Base-by-base conservation (phyloP, 2,888 invertebrate genomes). In the Drosophila infuscata region DNA sequence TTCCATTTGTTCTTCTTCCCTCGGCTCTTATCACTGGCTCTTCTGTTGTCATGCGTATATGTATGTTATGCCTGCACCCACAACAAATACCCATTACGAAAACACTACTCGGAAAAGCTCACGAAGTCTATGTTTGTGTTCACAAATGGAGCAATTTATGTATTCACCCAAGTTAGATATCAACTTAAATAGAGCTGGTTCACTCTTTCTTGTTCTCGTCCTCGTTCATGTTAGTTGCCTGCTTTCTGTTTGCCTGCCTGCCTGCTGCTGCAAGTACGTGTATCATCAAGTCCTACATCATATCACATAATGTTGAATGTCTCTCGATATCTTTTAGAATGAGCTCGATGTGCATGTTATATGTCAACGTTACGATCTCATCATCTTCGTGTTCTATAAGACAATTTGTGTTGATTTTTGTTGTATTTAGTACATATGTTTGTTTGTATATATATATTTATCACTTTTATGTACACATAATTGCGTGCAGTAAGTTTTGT, bases 171-270 rank as follows among this genome's bases (percentile, higher is more conserved):
- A 15, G 38, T 62, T 54, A 61, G 64, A 79, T 49, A 64, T 60
- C 41, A 41, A 62, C 35, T 62, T 41, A 58, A 67, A 56, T 64
- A 48, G 63, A 69, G 46, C 46, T 46, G 15, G 66, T 38, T 65
- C 56, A 61, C 61, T 61, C 56, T 41, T n/a, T 49, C 48, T 69
- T 52, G 68, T 57, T 58, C 29, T 56, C 60, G 67, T 57, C 57
- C 61, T 74, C 69, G 75, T 70, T 82, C 71, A 87, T 87, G 64
- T 76, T 86, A 81, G 83, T 88, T 86, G 86, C 86, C 88, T 85
- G 88, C 86, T 79, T 82, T 56, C 56, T 69, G 74, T 68, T 79
- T 79, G 81, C 85, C 85, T 84, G 81, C 76, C 79, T 79, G 86
- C 85, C 88, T 88, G 77, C 83, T 88, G 77, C 81, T 81, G 79